Base-by-base conservation (phyloP, 2,797 vertebrate genomes). In the Gobio occitaniae region DNA sequence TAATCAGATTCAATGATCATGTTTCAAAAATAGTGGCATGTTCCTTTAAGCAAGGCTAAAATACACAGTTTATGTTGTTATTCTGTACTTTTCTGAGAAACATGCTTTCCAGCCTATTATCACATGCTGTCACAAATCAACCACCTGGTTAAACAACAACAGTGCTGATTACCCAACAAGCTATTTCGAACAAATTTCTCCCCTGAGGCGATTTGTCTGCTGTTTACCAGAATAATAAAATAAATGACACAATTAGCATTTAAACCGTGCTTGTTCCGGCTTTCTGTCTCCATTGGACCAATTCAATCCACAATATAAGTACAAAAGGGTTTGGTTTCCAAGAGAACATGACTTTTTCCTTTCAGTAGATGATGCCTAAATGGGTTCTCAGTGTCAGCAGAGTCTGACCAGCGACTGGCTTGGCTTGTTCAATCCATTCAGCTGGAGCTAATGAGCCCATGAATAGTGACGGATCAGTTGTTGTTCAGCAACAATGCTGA, bases 281-380 rank as follows among this genome's bases (percentile, higher is more conserved):
- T 71, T 68, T 80, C 65, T 59, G 54, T 83, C 81, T 50, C 21
- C 47, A 56, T 50, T 17, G 25, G 44, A 44, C 36, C 75, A 32
- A 52, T 50, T 77, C 76, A 47, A 15, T 76, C 70, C 69, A 72
- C 79, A 72, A 36, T 77, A 68, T 79, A 56, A 29, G 54, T 75
- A 78, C 80, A 75, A 83, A 71, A 83, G 76, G 44, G 48, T 80
- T 76, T 9, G 32, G 56, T 50, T 83, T 77, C 76, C 54, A 77
- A 21, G 21, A 80, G 77, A 66, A 69, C 70, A 52, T 63, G 13
- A 68, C 11, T 71, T 88, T 80, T 86, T 74, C 72, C 72, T 87
- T 36, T 88, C 84, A 92, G 47, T 54, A 93, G 87, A 90, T 92
- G 88, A 85, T 50, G 70, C 29, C 29, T 83, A 74, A 75, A 83